Evolutionary conservation across 2,797 vertebrate species (phyloP), one percentile per base, ranked within the genome.

Genomic region (Eptatretus atami): DNA sequence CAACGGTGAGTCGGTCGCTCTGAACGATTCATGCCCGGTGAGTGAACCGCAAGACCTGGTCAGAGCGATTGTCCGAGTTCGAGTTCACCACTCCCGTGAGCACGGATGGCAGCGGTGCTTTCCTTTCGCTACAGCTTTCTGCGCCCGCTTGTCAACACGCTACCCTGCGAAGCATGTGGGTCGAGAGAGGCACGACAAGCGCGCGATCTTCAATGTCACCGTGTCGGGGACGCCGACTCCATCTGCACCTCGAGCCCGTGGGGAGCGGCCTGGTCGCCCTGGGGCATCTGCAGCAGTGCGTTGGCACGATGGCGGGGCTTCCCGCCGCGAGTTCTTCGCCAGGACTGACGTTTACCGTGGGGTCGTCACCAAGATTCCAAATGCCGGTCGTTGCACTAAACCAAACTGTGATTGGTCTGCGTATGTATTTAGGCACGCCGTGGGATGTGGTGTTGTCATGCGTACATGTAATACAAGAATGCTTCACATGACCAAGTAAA

Each of bases 361-460:
- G 2, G 80, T 82, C 53, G 76, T 98, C 70, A 82, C 79, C 0
- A 82, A 86, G 70, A 84, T 92, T 81, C 83, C 84, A 0, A 76
- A 78, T 19, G 80, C n/a, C 84, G n/a, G 73, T 80, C 1, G 90
- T 96, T 70, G 92, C 86, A 57, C 81, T 98, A 75, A 98, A n/a
- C n/a, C 86, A 76, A 96, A 94, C 71, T 98, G 92, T 64, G 92
- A 98, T 12, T 88, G 92, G 70, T 75, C 95, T 83, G 92, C 95
- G 76, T 85, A 84, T 74, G 65, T 65, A 12, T 1, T 3, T 65
- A 24, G n/a, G n/a, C n/a, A n/a, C n/a, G n/a, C n/a, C 13, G 54
- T 14, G 54, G 14, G 14, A n/a, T n/a, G n/a, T n/a, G n/a, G n/a
- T n/a, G n/a, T n/a, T n/a, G n/a, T n/a, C n/a, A n/a, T n/a, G n/a